Evolutionary conservation across 2,797 vertebrate species (phyloP).

Genomic region (Manis crassicaudata): DNA sequence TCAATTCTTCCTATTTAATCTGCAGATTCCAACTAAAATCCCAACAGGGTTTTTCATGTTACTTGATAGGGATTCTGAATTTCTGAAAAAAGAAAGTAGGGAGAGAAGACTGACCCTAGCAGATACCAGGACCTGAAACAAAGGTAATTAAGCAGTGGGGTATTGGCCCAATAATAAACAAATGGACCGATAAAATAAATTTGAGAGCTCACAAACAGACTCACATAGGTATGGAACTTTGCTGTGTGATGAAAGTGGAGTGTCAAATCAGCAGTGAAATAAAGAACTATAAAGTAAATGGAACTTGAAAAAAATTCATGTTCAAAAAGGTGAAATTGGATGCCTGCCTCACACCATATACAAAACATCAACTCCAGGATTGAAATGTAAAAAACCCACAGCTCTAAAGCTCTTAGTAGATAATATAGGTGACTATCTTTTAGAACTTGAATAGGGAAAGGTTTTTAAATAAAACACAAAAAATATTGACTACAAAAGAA

Average conservation of each 20-base stretch:
- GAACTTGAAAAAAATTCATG: constrained; percentile 25
- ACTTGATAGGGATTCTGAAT: constrained; percentile 36
- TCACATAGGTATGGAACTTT: background rate
- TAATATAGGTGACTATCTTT: constrained; percentile 45
- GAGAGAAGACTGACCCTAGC: background rate
- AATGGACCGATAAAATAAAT: background rate
- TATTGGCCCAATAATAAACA: background rate
- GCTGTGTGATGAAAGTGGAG: background rate
- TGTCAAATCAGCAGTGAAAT: constrained; percentile 12
- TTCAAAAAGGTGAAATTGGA: constrained; percentile 30
- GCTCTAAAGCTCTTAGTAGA: constrained; percentile 44
- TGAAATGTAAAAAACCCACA: constrained; percentile 21
- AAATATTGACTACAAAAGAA: constrained; percentile 39
- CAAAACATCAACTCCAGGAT: constrained; percentile 25
- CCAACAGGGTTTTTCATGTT: background rate
- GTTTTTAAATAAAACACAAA: constrained; percentile 42
- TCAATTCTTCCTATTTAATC: background rate
- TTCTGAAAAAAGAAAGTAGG: background rate
- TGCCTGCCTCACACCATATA: background rate
- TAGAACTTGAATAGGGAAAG: constrained; percentile 38
- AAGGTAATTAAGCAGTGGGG: background rate
- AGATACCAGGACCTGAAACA: background rate
- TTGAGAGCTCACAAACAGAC: background rate
- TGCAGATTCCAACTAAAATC: background rate
- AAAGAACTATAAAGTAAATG: background rate